Percentiles rank a stretch among this genome's conserved stretches.
Evolutionary conservation across 2,797 vertebrate genomes (phyloP).

Genomic region (Rhabdomys pumilio): DNA sequence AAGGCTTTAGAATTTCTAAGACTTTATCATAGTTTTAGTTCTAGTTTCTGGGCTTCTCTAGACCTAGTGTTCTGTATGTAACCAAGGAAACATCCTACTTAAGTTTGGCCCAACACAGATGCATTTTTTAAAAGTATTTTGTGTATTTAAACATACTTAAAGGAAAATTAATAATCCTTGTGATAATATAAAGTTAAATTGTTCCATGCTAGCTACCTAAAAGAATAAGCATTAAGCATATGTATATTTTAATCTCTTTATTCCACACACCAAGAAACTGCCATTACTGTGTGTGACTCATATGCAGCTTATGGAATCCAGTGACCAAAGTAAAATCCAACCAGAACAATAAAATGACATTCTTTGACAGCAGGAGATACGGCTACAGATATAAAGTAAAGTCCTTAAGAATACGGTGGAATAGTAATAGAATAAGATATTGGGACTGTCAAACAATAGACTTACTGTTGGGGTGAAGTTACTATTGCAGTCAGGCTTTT

Average conservation of each 20-base stretch:
- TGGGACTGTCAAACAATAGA: background rate
- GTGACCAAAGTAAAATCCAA: constrained; percentile 8
- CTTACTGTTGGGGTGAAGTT: background rate
- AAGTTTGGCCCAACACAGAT: constrained; percentile 54
- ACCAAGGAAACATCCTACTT: constrained; percentile 76
- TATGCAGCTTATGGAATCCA: background rate
- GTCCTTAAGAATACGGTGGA: background rate
- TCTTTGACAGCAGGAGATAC: constrained; percentile 1
- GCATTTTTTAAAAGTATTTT: constrained; percentile 71
- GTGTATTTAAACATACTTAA: constrained; percentile 71
- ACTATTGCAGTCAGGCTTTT: constrained; percentile 2
- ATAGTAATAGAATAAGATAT: background rate
- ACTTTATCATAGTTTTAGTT: constrained; percentile 70
- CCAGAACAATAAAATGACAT: constrained; percentile 25
- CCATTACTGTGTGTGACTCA: background rate
- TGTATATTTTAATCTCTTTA: constrained; percentile 5
- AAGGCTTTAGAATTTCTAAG: constrained; percentile 56
- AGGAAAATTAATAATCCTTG: background rate
- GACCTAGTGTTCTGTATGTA: constrained; percentile 69
- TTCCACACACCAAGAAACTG: background rate
- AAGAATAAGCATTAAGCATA: constrained; percentile 39
- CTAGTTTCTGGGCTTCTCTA: constrained; percentile 70
- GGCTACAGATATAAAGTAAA: constrained; percentile 43
- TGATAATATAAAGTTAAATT: background rate
- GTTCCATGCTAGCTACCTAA: constrained; percentile 21